Percentiles rank a stretch among this genome's conserved stretches.
phyloP scores from a whole-genome alignment of 1,140 invertebrate species.

The Pinna nobilis region DNA sequence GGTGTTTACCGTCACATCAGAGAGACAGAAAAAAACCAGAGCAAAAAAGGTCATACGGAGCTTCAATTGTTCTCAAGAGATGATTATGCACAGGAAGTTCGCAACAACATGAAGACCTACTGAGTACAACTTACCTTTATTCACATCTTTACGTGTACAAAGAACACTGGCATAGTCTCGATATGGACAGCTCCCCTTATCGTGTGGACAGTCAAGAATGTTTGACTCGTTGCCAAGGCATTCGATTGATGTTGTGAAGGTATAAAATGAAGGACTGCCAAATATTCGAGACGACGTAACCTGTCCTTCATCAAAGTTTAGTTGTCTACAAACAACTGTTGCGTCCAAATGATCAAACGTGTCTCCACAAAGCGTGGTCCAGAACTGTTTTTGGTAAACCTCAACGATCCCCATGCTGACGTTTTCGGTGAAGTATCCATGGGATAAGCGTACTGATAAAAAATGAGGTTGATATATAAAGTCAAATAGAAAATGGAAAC shows the following conservation, averaged over 20 bases:
- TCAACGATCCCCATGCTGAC: conserved; percentile 48
- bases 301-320: conserved; percentile 63
- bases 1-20: no score
- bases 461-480: background rate
- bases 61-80: no score
- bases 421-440: conserved; percentile 41
- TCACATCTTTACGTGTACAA: conserved; percentile 30
- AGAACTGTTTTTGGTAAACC: conserved; percentile 45
- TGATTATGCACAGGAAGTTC: no score
- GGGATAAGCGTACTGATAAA: conserved; percentile 50
- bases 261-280: conserved; percentile 40
- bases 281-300: conserved; percentile 47
- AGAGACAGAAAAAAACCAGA: no score
- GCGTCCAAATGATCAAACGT: conserved; percentile 60
- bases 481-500: background rate
- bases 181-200: conserved; percentile 34
- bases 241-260: conserved; percentile 42
- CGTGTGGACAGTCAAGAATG: conserved; percentile 42
- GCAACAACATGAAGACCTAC: conserved; percentile 1
- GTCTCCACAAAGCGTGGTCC: conserved; percentile 63
- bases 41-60: no score
- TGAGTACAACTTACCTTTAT: background rate
- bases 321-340: conserved; percentile 60
- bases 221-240: conserved; percentile 48
- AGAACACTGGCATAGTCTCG: conserved; percentile 51